Percentiles rank a stretch among this genome's conserved stretches.
Evolutionary conservation across 1,140 invertebrate genomes (phyloP).

Genomic region (Hylaeus anthracinus): DNA sequence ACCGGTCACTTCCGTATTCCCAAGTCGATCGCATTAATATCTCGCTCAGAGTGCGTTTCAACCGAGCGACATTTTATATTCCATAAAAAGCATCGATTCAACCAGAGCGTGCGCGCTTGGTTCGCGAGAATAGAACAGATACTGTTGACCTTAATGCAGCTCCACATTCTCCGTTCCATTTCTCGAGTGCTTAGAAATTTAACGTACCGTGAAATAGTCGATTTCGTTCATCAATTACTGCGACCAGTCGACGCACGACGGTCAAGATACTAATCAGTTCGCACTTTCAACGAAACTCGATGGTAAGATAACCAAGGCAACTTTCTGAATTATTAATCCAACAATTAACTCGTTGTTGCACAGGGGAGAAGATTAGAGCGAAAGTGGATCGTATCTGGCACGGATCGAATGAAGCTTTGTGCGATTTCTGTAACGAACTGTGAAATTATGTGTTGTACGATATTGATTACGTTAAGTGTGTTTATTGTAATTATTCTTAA

Average conservation of each 20-base stretch:
- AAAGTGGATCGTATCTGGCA: slow-evolving; percentile 1
- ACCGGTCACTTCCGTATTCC: slow-evolving; percentile 52
- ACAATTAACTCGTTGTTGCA: neutral
- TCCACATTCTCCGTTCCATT: slow-evolving; percentile 17
- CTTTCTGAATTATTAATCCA: neutral
- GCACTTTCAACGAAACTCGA: neutral
- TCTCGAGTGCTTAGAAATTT: neutral
- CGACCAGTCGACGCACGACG: too few relatives aligned
- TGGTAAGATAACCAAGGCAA: neutral
- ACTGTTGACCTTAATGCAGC: slow-evolving; percentile 23
- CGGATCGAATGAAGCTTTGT: neutral
- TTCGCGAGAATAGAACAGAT: neutral
- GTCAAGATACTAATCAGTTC: neutral
- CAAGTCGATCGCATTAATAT: slow-evolving; percentile 23
- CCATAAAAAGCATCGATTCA: neutral
- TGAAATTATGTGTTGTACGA: too few relatives aligned
- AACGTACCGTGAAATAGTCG: neutral
- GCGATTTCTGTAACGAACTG: neutral
- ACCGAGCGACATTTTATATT: slow-evolving; percentile 11
- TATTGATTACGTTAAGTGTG: neutral
- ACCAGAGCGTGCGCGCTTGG: neutral
- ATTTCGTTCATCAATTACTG: neutral
- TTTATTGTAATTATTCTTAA: neutral
- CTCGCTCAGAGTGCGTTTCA: neutral
- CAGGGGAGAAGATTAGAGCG: neutral